These are phyloP conservation scores for Ctenopoma multispine DNA, from an alignment of 2,797 vertebrate species.

Conservation along the genomic window DNA sequence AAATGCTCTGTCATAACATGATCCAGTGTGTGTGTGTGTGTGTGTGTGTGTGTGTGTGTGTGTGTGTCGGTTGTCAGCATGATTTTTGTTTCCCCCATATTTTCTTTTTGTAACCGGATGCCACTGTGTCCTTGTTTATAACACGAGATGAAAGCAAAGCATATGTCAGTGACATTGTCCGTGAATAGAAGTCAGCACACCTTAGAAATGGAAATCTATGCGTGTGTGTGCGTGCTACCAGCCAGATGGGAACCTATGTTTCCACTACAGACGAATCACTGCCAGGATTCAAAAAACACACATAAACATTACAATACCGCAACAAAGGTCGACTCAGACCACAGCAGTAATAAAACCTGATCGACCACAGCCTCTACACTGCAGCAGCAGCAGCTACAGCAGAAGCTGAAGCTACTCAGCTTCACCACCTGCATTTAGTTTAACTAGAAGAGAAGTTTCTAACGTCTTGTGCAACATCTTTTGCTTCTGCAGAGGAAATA, in stretches of 20 bases:
- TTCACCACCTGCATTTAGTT: background rate
- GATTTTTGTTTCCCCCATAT: constrained; percentile 25
- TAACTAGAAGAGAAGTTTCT: background rate
- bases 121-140: constrained; percentile 42
- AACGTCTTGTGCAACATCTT: background rate
- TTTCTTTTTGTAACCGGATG: constrained; percentile 45
- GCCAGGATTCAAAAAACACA: constrained; percentile 42
- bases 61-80: constrained; percentile 23
- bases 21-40: background rate
- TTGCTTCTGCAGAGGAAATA: background rate
- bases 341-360: background rate
- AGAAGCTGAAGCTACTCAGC: background rate
- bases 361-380: constrained; percentile 16
- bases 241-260: constrained; percentile 45
- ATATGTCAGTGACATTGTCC: constrained; percentile 50
- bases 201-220: constrained; percentile 25
- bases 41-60: constrained; percentile 2
- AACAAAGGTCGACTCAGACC: constrained; percentile 38
- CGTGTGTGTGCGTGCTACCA: constrained; percentile 14
- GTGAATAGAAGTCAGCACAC: constrained; percentile 39
- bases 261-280: constrained; percentile 29
- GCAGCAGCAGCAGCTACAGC: background rate
- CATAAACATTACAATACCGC: constrained; percentile 12
- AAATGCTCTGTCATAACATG: constrained; percentile 13
- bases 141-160: constrained; percentile 39